Base-by-base conservation (phyloP, 1,140 invertebrate genomes). In the Micrasema minimum region DNA sequence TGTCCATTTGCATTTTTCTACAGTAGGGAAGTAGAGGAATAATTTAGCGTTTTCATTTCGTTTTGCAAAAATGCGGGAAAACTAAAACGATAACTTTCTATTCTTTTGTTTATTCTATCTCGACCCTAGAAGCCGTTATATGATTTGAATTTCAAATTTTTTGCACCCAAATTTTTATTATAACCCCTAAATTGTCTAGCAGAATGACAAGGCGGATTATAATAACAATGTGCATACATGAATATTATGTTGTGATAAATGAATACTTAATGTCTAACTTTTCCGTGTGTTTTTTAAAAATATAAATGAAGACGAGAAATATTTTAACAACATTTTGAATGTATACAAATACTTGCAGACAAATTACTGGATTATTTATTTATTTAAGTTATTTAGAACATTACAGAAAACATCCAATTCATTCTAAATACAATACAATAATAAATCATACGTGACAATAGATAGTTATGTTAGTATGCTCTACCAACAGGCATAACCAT, bases 81-180 rank as follows among this genome's bases (percentile, higher is more conserved):
- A 11, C 35, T 2, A 43, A 41, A 59, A 41, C 37, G 18, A 20
- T 41, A 59, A 59, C 55, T 59, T 16, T 16, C 12, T 41, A 59
- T 59, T 59, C 55, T 59, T 59, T 59, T 51, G 55, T 59, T 59
- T 59, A 59, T 59, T 59, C 55, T 41, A 59, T 16, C 14, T 18
- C 55, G 55, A 7, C 55, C 9, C 55, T 7, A 59, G 31, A 35
- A 31, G 55, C 55, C 26, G 35, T 18, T 38, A 59, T 43, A 35
- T 22, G 55, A 41, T 59, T 59, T 59, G 55, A 59, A 59, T 59
- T 59, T 59, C 55, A 59, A 59, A 59, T 59, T 16, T 41, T 43
- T 9, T 20, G 46, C 46, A 10, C 18, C 46, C 20, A 48, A 48
- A 20, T 48, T 18, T 48, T 16, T 48, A 48, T 48, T 16, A 48